These are phyloP conservation scores for Scaptomyza polygonia DNA, from an alignment of 2,888 invertebrate genomes.

Conservation along the genomic window DNA sequence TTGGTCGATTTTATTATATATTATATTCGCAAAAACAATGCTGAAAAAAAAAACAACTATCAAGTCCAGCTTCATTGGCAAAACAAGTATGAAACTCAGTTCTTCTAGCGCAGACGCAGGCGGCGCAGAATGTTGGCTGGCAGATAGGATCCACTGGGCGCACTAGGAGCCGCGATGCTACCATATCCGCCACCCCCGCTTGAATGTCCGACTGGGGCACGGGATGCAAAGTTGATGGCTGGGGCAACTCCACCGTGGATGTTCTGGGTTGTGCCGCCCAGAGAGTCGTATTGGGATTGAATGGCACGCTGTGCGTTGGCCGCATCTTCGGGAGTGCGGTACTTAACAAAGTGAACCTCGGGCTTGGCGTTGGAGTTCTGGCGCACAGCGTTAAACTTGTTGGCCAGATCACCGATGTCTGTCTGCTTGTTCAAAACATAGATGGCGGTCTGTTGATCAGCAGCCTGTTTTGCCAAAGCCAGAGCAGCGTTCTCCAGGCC, in stretches of 20 bases:
- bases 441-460: constrained; percentile 79
- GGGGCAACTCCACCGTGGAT: constrained; percentile 78
- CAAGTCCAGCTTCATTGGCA: constrained; percentile 52
- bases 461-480: constrained; percentile 71
- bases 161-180: constrained; percentile 37
- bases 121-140: constrained; percentile 76
- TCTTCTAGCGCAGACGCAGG: constrained; percentile 70
- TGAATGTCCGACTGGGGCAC: constrained; percentile 43
- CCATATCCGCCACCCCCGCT: constrained; percentile 30
- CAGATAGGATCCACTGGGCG: constrained; percentile 63
- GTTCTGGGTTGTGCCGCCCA: constrained; percentile 73
- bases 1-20: constrained; percentile 58
- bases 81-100: constrained; percentile 22
- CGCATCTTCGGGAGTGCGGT: constrained; percentile 81
- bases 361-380: constrained; percentile 72
- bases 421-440: constrained; percentile 79
- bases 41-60: constrained; percentile 52
- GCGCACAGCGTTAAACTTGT: constrained; percentile 67
- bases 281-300: constrained; percentile 74
- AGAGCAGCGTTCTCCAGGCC: constrained; percentile 79
- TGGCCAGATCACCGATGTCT: constrained; percentile 73
- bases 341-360: constrained; percentile 82
- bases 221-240: constrained; percentile 79
- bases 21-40: constrained; percentile 46
- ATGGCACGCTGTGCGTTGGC: constrained; percentile 77